phyloP scores from a whole-genome alignment of 2,888 invertebrate genomes.

The Perdita meconis region DNA sequence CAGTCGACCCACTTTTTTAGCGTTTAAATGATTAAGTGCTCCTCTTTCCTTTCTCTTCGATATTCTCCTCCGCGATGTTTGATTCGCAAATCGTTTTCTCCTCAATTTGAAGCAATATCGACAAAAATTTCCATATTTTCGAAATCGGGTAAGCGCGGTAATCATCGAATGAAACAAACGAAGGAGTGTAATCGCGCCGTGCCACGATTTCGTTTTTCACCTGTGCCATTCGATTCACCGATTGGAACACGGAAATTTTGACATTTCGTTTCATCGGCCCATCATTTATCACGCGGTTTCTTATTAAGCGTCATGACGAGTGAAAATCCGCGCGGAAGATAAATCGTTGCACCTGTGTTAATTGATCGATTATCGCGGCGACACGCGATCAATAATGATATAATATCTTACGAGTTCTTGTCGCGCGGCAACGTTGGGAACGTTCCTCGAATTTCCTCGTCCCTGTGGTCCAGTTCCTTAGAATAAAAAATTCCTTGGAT shows the following conservation, averaged over 20 bases:
- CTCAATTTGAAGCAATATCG: background rate
- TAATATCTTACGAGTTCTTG: too few species aligned
- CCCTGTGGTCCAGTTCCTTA: background rate
- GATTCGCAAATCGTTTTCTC: background rate
- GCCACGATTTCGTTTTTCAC: background rate
- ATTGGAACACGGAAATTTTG: constrained; percentile 3
- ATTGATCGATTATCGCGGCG: constrained; percentile 19
- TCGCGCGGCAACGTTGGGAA: background rate
- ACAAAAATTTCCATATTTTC: background rate
- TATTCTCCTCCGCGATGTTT: background rate
- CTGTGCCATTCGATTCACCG: background rate
- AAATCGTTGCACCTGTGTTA: constrained; percentile 5
- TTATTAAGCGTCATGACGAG: background rate
- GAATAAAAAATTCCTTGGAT: constrained; percentile 23
- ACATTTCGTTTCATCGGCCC: constrained; percentile 2
- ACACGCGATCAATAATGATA: too few species aligned
- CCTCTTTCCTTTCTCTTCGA: constrained; percentile 8
- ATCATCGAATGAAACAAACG: background rate
- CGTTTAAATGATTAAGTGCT: constrained; percentile 55
- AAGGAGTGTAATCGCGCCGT: constrained; percentile 5
- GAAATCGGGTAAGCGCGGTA: background rate
- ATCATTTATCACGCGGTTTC: background rate
- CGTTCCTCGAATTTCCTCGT: background rate
- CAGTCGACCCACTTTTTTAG: constrained; percentile 40
- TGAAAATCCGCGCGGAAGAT: too few species aligned